These are phyloP conservation scores for Microctenopoma steveboyesi DNA, from an alignment of 2,797 vertebrate species.

Conservation along the genomic window DNA sequence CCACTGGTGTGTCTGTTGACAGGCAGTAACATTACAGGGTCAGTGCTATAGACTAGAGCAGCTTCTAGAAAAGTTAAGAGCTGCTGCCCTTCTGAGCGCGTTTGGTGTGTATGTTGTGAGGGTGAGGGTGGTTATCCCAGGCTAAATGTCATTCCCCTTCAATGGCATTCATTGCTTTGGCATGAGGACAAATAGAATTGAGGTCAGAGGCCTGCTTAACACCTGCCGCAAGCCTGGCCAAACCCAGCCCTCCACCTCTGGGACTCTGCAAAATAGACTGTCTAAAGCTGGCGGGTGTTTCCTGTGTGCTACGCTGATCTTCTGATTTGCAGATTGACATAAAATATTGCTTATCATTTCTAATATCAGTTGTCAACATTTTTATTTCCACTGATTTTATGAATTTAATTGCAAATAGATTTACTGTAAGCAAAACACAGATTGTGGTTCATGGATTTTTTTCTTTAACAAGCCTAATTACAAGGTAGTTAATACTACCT, in stretches of 20 bases:
- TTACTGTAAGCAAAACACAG: neutral
- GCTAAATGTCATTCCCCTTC: slow-evolving; percentile 60
- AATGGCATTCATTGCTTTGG: slow-evolving; percentile 63
- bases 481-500: neutral
- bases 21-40: slow-evolving; percentile 37
- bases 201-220: slow-evolving; percentile 60
- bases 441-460: neutral
- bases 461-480: neutral
- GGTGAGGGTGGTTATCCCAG: slow-evolving; percentile 26
- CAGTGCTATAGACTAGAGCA: slow-evolving; percentile 25
- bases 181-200: slow-evolving; percentile 64
- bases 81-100: slow-evolving; percentile 20
- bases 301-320: slow-evolving; percentile 21
- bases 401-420: neutral
- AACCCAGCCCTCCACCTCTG: slow-evolving; percentile 43
- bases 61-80: slow-evolving; percentile 48
- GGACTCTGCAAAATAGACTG: slow-evolving; percentile 33
- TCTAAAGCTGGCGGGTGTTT: slow-evolving; percentile 27
- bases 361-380: neutral
- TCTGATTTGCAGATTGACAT: slow-evolving; percentile 25
- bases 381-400: neutral
- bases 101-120: slow-evolving; percentile 25
- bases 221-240: slow-evolving; percentile 50
- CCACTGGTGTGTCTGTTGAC: slow-evolving; percentile 28
- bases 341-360: neutral